phyloP scores from a whole-genome alignment of 2,888 invertebrate species.

The Melanargia galathea region DNA sequence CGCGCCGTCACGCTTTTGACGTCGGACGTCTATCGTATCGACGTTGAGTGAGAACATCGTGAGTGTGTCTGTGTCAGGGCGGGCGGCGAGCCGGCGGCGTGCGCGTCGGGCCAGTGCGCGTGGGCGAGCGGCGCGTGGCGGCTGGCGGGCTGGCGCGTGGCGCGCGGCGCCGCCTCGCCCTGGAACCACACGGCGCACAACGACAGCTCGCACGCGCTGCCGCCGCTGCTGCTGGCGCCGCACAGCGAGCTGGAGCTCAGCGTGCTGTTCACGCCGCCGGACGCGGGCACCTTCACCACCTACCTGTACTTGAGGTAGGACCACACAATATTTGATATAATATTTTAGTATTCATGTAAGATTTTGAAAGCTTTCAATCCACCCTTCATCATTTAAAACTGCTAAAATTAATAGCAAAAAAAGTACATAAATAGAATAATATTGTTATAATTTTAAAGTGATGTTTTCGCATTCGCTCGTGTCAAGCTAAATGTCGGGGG shows the following conservation, averaged over 20 bases:
- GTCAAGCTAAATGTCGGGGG: neutral
- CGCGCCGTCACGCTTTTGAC: constrained; percentile 40
- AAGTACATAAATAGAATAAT: too few relatives aligned
- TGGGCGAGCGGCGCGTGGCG: constrained; percentile 33
- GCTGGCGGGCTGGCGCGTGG: constrained; percentile 27
- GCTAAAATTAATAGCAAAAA: neutral
- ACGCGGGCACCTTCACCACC: constrained; percentile 61
- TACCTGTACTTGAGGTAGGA: constrained; percentile 74
- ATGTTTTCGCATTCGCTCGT: too few relatives aligned
- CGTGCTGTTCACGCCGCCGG: constrained; percentile 51
- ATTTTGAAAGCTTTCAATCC: too few relatives aligned
- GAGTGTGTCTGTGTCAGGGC: too few relatives aligned
- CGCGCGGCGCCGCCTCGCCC: constrained; percentile 40
- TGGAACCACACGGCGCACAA: constrained; percentile 39
- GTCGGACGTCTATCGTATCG: too few relatives aligned
- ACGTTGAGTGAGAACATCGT: too few relatives aligned
- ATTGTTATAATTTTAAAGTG: too few relatives aligned
- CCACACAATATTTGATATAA: too few relatives aligned
- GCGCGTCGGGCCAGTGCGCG: neutral
- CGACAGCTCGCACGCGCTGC: constrained; percentile 37
- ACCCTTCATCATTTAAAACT: neutral
- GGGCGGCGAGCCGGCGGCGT: constrained; percentile 24
- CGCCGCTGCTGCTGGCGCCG: constrained; percentile 79
- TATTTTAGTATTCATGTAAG: too few relatives aligned
- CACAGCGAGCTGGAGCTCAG: constrained; percentile 75